Evolutionary conservation across 2,797 vertebrate species (phyloP), one percentile per base, ranked within the genome.

Genomic region (Cuculus canorus): DNA sequence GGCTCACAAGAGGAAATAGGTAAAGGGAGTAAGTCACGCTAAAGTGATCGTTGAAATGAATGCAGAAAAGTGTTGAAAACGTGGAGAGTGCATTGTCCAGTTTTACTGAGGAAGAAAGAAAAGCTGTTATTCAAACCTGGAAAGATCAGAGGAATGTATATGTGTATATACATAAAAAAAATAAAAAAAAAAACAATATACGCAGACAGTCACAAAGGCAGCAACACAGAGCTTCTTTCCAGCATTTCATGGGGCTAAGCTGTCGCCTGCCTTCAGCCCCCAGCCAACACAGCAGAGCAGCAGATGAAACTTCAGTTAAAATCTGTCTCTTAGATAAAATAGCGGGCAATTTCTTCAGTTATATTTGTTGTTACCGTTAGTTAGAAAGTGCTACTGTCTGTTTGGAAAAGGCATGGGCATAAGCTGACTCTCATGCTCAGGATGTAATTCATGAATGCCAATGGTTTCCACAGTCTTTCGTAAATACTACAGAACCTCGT

Each of bases 201-300:
- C 3, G 9, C 25, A 8, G 5, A 19, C 35, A 21, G 17, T 33
- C 0, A 1, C 4, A 56, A n/a, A 56, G 5, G 4, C 10, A 72
- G 37, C 13, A 56, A 52, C 23, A 47, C 50, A 37, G 48, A 68
- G 14, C 47, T 83, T 30, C 50, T 28, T 32, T 25, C 61, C 75
- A 43, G 28, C 12, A 10, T 8, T 41, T 17, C 63, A 18, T 0
- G 0, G n/a, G 30, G 19, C 0, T 2, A 59, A 47, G 15, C 27
- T 77, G 39, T 5, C 0, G 1, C 28, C 35, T 22, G 25, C 50
- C 64, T 43, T 70, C 35, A 19, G 78, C 41, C 86, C 84, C n/a
- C 75, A 32, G n/a, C 33, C 4, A 0, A 60, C 10, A 0, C 54
- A 1, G 14, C 39, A 45, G 53, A 78, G 82, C 59, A 54, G 37